Conservation (phyloP, 2,797 vertebrate genomes). For the Phataginus tricuspis region DNA sequence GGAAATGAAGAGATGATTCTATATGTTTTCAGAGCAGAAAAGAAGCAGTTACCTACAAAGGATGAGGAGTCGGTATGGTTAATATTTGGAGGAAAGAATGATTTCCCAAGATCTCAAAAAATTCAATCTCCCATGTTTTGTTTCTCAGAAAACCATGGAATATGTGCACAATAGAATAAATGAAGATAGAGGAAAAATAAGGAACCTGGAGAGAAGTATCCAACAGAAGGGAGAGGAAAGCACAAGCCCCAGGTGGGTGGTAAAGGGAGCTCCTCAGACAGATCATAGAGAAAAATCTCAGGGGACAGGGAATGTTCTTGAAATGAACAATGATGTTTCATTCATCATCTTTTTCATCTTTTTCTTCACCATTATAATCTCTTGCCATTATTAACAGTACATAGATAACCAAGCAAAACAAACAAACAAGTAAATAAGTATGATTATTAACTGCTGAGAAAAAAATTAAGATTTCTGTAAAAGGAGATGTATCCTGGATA, state of each 20-base stretch:
- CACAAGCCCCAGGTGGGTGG: background rate
- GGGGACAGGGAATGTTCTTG: background rate
- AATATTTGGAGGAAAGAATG: background rate
- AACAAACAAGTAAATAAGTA: background rate
- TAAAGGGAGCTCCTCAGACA: background rate
- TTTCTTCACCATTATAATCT: slow-evolving; percentile 63
- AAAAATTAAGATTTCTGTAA: background rate
- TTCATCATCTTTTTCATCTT: slow-evolving; percentile 69
- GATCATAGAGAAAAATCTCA: background rate
- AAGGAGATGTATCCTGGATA: background rate
- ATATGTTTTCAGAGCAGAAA: background rate
- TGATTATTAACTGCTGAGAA: background rate
- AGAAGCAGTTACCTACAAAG: background rate
- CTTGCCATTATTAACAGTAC: background rate
- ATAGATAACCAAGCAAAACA: background rate
- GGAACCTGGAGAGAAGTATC: background rate
- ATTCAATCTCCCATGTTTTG: background rate
- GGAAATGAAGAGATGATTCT: background rate
- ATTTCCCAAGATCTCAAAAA: background rate
- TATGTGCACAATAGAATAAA: background rate
- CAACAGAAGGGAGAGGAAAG: background rate
- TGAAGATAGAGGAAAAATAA: background rate
- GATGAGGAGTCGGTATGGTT: background rate
- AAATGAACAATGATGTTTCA: too few species aligned
- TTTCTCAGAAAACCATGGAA: background rate